Base-by-base conservation (phyloP, 64 coral and sea anemone species). In the Stichodactyla helianthus region DNA sequence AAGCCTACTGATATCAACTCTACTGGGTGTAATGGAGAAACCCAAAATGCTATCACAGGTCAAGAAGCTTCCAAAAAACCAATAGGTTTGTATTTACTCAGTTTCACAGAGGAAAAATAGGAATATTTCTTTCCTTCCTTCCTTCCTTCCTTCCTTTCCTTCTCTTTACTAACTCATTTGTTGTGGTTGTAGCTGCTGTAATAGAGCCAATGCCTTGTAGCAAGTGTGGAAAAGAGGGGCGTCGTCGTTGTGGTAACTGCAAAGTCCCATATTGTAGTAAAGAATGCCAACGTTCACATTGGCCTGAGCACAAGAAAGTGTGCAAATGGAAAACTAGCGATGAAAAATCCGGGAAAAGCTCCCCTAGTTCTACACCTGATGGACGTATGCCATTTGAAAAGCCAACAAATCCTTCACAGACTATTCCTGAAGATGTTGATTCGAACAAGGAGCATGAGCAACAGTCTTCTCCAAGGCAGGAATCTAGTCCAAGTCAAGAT, bases 201-300 rank as follows among this genome's bases (percentile, higher is more conserved):
- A n/a, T 68, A 22, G 63, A 74, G 25, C 68, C 25, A 27, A 11
- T 79, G 14, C 88, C 93, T 26, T 98, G 96, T 23, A 92, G 83
- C 55, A 81, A 87, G 1, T 98, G 96, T 86, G 65, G 90, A 11
- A 88, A 89, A 12, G 53, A 20, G 27, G 91, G 93, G 54, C 84
- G 56, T 12, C 91, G 91, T 61, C 82, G 90, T 19, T 98, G 96
- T 81, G 89, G 93, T 71, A 86, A 79, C 19, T 98, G 96, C 59
- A 98, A 98, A 89, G 82, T 89, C 2, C 96, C 89, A 28, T 98
- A 98, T 35, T 98, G 96, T 68, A 95, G 96, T 59, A 82, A 87
- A 22, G 91, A 89, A 2, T 98, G 96, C 52, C 96, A 98, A 78
- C 92, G 87, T n/a, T 74, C 81, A 19, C 89, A 98, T 71, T 92